These are phyloP conservation scores for Struthio camelus DNA, from an alignment of 2,113 vertebrate species.

Conservation along the genomic window DNA sequence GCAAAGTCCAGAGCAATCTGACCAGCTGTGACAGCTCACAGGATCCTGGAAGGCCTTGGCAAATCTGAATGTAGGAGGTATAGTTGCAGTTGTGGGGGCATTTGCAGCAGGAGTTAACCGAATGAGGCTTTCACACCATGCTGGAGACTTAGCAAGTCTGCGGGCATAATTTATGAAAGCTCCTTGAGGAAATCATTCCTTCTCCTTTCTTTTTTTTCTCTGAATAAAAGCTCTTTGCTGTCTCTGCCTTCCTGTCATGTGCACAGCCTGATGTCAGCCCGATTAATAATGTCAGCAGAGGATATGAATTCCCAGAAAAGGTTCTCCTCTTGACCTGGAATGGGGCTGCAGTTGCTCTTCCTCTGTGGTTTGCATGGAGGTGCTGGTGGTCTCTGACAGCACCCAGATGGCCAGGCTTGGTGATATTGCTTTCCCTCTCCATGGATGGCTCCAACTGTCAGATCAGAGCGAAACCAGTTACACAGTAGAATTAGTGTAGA, in stretches of 20 bases:
- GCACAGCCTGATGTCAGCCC: not conserved
- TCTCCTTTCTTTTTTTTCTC: not conserved
- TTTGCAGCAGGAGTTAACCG: not conserved
- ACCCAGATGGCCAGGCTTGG: not conserved
- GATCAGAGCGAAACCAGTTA: not conserved
- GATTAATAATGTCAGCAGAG: not conserved
- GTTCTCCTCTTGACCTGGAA: not conserved
- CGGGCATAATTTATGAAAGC: rapidly evolving
- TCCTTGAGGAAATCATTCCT: not conserved
- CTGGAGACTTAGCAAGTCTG: not conserved
- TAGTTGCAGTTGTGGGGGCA: not conserved
- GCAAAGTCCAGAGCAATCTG: not conserved
- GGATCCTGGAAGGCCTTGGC: not conserved
- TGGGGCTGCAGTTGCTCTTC: not conserved
- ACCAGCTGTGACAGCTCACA: not conserved
- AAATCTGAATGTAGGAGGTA: rapidly evolving
- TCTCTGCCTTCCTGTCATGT: not conserved
- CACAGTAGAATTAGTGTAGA: not conserved
- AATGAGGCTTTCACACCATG: not conserved
- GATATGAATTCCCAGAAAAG: not conserved
- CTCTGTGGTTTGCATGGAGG: not conserved
- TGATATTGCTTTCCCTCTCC: not conserved
- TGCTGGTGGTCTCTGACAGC: not conserved
- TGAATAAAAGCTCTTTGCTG: not conserved
- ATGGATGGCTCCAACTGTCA: not conserved